Percentiles rank a stretch among this genome's conserved stretches.
phyloP scores from a whole-genome alignment of 1,140 invertebrate species.

The Oedothorax gibbosus region DNA sequence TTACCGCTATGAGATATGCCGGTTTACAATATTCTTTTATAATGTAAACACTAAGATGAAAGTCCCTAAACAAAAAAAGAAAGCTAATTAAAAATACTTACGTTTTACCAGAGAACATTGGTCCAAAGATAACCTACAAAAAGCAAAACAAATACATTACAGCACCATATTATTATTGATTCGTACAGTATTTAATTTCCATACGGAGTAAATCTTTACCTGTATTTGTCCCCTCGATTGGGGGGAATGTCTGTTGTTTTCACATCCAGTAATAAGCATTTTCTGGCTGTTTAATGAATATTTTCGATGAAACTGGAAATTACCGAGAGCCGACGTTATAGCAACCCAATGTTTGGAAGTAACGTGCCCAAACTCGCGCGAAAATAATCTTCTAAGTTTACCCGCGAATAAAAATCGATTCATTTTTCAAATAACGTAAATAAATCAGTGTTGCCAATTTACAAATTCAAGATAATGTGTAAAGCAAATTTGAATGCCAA shows the following conservation, averaged over 20 bases:
- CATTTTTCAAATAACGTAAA: neutral
- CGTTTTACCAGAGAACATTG: slow-evolving; percentile 57
- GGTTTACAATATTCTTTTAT: too few species aligned
- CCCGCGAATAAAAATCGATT: slow-evolving; percentile 7
- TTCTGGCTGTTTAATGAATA: neutral
- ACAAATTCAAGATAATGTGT: too few species aligned
- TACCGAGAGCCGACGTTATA: too few species aligned
- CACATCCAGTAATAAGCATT: slow-evolving; percentile 3
- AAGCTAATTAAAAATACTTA: slow-evolving; percentile 10
- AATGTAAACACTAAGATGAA: neutral
- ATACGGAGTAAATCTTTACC: neutral
- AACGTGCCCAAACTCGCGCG: neutral
- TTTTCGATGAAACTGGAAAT: neutral
- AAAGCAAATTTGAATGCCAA: neutral
- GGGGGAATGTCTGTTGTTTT: neutral
- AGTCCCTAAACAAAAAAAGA: neutral
- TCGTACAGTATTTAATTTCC: too few species aligned
- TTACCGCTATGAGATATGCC: neutral
- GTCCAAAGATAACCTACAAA: slow-evolving; percentile 53
- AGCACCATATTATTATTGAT: neutral
- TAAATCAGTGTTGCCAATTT: neutral
- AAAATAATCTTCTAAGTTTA: neutral
- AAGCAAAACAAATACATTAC: neutral
- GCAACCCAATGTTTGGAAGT: neutral
- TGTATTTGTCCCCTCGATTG: slow-evolving; percentile 43